These are phyloP conservation scores for Atethmia centrago DNA, from an alignment of 2,888 invertebrate species.

Conservation along the genomic window DNA sequence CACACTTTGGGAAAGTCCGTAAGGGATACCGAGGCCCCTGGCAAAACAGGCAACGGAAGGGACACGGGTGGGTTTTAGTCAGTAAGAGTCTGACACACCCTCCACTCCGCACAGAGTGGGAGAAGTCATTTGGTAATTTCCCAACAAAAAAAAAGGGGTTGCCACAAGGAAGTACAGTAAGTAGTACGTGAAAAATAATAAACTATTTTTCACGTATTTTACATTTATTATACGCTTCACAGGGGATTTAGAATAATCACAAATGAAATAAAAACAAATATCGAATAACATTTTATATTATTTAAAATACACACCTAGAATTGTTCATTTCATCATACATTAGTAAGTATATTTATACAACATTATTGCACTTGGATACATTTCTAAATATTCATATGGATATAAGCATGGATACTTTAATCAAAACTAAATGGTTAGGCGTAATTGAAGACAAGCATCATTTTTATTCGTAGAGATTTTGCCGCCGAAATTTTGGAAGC, in stretches of 20 bases:
- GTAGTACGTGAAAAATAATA: no score
- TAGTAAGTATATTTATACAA: conserved; percentile 83
- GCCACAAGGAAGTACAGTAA: conserved; percentile 17
- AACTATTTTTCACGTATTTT: background rate
- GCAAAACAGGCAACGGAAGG: no score
- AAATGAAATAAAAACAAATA: conserved; percentile 70
- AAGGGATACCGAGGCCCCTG: no score
- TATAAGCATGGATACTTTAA: conserved; percentile 71
- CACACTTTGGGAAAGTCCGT: no score
- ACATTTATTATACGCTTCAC: background rate
- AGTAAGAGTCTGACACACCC: no score
- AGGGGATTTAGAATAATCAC: background rate
- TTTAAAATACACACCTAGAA: conserved; percentile 90
- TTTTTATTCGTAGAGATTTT: conserved; percentile 53
- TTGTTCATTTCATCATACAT: conserved; percentile 85
- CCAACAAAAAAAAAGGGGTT: no score
- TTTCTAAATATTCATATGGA: conserved; percentile 75
- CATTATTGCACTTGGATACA: conserved; percentile 88
- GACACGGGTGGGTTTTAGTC: no score
- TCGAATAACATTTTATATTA: conserved; percentile 89
- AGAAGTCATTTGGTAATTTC: no score
- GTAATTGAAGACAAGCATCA: conserved; percentile 67
- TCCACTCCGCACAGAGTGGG: no score
- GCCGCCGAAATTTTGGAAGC: conserved; percentile 69
- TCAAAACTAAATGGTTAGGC: conserved; percentile 65